Conservation (phyloP, 2,797 vertebrate genomes). For the Sebastes aleutianus region DNA sequence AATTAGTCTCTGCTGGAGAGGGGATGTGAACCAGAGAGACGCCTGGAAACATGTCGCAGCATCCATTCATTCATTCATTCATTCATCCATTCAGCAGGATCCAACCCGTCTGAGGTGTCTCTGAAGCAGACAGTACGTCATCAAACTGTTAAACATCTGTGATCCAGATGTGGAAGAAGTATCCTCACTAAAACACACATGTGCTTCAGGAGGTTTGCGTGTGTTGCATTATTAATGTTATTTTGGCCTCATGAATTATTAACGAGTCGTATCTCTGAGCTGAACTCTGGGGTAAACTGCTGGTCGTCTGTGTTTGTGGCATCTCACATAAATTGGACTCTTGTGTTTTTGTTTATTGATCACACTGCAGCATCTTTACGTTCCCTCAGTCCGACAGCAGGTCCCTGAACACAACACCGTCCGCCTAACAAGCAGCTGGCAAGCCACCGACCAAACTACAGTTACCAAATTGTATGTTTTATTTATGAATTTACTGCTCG, state of each 20-base stretch:
- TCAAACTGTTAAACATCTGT: not conserved
- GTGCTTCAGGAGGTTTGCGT: not conserved
- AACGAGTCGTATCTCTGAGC: not conserved
- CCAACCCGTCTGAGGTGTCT: not conserved
- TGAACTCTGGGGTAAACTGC: not conserved
- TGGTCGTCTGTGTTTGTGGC: not conserved
- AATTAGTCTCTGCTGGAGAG: slow-evolving; percentile 1
- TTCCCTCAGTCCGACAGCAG: not conserved
- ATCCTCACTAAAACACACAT: not conserved
- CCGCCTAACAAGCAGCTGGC: too few species aligned
- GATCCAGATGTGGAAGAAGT: not conserved
- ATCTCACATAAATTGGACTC: not conserved
- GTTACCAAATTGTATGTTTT: too few species aligned
- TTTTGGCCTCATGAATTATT: not conserved
- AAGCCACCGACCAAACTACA: too few species aligned
- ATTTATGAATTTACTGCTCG: too few species aligned
- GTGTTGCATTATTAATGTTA: not conserved
- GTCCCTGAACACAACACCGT: not conserved
- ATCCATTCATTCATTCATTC: not conserved
- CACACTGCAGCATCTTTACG: not conserved
- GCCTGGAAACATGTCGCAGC: not conserved
- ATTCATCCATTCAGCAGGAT: too few species aligned
- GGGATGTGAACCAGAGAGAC: not conserved
- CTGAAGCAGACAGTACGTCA: not conserved
- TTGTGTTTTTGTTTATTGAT: not conserved